phyloP scores from a whole-genome alignment of 2,113 vertebrate genomes.

The Petromus typicus region DNA sequence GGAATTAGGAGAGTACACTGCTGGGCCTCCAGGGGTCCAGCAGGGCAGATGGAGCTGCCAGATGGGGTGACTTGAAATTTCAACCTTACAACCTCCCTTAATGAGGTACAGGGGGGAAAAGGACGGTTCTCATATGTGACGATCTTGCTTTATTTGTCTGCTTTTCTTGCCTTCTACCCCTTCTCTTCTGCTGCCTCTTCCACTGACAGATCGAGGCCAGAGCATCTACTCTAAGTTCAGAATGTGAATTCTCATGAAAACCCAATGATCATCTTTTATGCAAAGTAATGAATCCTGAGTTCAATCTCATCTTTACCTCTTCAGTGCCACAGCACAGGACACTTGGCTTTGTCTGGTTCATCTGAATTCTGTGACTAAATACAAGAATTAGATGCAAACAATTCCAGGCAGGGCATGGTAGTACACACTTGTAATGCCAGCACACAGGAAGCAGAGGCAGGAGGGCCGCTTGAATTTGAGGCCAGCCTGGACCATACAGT shows the following conservation, averaged over 20 bases:
- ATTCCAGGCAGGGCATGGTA: not conserved
- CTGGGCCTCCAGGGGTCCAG: not conserved
- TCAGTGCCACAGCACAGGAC: not conserved
- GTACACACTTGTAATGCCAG: not conserved
- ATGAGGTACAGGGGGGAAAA: not conserved
- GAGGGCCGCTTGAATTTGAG: not conserved
- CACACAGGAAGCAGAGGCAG: not conserved
- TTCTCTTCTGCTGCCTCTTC: not conserved
- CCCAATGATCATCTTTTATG: not conserved
- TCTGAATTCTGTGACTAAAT: not conserved
- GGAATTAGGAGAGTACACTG: not conserved
- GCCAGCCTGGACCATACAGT: not conserved
- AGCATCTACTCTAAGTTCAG: not conserved
- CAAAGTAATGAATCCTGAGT: not conserved
- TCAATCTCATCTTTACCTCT: not conserved
- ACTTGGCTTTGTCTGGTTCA: not conserved
- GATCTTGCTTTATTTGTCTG: rapidly evolving
- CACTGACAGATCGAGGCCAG: not conserved
- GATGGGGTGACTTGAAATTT: not conserved
- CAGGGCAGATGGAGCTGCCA: not conserved
- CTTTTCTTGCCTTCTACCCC: not conserved
- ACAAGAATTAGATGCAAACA: constrained; percentile 19
- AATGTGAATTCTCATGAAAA: not conserved
- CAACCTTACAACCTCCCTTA: not conserved
- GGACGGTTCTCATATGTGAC: rapidly evolving